Percentiles rank a stretch among this genome's conserved stretches.
Conservation (phyloP, 1,140 invertebrate species). For the Macrocentrus cingulum region DNA sequence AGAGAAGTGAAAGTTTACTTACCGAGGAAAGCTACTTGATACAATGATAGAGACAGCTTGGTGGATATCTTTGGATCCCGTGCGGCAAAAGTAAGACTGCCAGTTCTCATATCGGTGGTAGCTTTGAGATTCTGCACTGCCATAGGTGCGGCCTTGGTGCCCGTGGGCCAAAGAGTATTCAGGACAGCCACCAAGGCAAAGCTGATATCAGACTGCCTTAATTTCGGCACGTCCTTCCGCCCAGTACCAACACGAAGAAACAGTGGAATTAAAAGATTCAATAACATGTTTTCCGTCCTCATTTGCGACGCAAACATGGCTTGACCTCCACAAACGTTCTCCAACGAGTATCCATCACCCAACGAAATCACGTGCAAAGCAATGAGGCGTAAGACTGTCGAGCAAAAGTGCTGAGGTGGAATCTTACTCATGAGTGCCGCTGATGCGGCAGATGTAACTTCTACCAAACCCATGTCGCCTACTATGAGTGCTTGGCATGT, state of each 20-base stretch:
- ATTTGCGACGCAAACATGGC: constrained; percentile 86
- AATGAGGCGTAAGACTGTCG: constrained; percentile 90
- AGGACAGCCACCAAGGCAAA: constrained; percentile 89
- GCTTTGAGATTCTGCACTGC: constrained; percentile 68
- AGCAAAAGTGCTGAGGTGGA: constrained; percentile 91
- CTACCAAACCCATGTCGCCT: constrained; percentile 70
- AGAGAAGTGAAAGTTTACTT: too few relatives aligned
- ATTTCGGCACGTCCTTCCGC: constrained; percentile 84
- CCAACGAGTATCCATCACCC: constrained; percentile 87
- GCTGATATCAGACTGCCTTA: constrained; percentile 86
- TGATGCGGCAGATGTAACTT: constrained; percentile 69
- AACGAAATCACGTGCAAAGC: constrained; percentile 82
- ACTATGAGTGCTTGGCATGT: constrained; percentile 86
- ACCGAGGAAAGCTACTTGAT: constrained; percentile 87
- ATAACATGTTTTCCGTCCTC: constrained; percentile 90
- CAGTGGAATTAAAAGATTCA: constrained; percentile 94
- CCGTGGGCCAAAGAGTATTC: constrained; percentile 81
- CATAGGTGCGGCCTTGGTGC: constrained; percentile 64
- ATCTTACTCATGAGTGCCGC: constrained; percentile 81
- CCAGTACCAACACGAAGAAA: constrained; percentile 92
- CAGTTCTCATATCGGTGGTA: constrained; percentile 69
- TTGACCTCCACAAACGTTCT: constrained; percentile 89
- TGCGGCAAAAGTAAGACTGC: constrained; percentile 74
- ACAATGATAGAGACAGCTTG: constrained; percentile 75
- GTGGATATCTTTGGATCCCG: constrained; percentile 73